A percentile compares a stretch with the other conserved stretches of the same genome.
These are phyloP conservation scores for Drusus annulatus DNA, from an alignment of 1,140 invertebrate species.

Conservation along the genomic window DNA sequence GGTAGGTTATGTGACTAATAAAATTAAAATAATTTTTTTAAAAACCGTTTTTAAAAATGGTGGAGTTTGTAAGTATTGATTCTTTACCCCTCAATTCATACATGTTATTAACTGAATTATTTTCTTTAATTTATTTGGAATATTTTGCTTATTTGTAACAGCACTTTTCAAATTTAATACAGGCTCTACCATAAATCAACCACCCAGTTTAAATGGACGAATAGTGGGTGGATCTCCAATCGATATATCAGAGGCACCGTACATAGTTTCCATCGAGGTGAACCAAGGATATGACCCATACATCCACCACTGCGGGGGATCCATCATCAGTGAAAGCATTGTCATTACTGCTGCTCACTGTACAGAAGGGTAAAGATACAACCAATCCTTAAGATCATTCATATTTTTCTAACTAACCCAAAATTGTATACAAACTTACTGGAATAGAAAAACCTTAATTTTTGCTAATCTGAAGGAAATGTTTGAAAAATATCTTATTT, in stretches of 20 bases:
- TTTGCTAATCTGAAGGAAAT: too few species aligned
- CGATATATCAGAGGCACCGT: slow-evolving; percentile 55
- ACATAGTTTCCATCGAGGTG: slow-evolving; percentile 51
- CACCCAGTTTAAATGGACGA: slow-evolving; percentile 20
- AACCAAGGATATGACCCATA: slow-evolving; percentile 21
- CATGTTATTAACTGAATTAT: too few species aligned
- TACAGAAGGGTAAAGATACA: slow-evolving; percentile 61
- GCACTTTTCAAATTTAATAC: neutral
- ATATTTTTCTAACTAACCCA: neutral
- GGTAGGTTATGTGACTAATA: too few species aligned
- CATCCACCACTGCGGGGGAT: slow-evolving; percentile 38
- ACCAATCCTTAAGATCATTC: neutral
- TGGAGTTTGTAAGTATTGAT: too few species aligned
- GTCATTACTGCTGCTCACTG: slow-evolving; percentile 78
- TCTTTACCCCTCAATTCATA: too few species aligned
- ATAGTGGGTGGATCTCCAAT: slow-evolving; percentile 49
- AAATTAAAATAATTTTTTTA: too few species aligned
- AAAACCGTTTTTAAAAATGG: too few species aligned
- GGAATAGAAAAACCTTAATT: too few species aligned
- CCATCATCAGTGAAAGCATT: slow-evolving; percentile 69
- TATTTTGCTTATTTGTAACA: too few species aligned
- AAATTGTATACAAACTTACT: neutral
- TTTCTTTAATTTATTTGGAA: too few species aligned
- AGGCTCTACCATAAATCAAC: neutral
- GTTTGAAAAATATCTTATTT: too few species aligned